These are phyloP conservation scores for Neodiprion lecontei DNA, from an alignment of 1,140 invertebrate species.

Conservation along the genomic window DNA sequence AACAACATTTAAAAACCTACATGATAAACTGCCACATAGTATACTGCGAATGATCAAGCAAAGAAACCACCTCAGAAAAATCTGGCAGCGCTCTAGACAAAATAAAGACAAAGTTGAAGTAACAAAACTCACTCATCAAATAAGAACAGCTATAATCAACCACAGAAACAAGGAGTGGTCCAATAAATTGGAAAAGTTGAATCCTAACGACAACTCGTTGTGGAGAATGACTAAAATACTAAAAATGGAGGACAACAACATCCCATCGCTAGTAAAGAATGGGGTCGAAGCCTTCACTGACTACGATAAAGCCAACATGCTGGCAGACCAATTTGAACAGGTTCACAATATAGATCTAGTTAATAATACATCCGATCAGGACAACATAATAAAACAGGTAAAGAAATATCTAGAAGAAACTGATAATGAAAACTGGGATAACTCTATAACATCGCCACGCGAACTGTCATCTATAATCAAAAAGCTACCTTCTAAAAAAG, in stretches of 20 bases:
- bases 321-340: conserved; percentile 36
- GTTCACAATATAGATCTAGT: conserved; percentile 35
- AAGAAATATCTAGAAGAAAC: background rate
- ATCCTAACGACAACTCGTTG: conserved; percentile 32
- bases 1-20: conserved; percentile 11
- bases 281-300: conserved; percentile 26
- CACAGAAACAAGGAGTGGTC: conserved; percentile 28
- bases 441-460: background rate
- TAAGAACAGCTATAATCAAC: conserved; percentile 26
- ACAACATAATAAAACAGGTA: conserved; percentile 25
- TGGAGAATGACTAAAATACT: conserved; percentile 39
- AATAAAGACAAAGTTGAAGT: conserved; percentile 17
- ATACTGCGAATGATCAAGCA: conserved; percentile 25
- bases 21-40: conserved; percentile 19
- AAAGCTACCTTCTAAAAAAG: conserved; percentile 26
- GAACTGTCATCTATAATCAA: background rate
- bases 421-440: background rate
- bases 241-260: conserved; percentile 27
- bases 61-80: conserved; percentile 30
- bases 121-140: conserved; percentile 20
- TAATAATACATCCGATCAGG: conserved; percentile 32
- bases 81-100: conserved; percentile 33
- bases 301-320: conserved; percentile 36
- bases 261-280: conserved; percentile 27
- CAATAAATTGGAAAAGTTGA: conserved; percentile 29